Evolutionary conservation across 1,140 invertebrate genomes (phyloP).

Genomic region (Ctenoplectra terminalis): DNA sequence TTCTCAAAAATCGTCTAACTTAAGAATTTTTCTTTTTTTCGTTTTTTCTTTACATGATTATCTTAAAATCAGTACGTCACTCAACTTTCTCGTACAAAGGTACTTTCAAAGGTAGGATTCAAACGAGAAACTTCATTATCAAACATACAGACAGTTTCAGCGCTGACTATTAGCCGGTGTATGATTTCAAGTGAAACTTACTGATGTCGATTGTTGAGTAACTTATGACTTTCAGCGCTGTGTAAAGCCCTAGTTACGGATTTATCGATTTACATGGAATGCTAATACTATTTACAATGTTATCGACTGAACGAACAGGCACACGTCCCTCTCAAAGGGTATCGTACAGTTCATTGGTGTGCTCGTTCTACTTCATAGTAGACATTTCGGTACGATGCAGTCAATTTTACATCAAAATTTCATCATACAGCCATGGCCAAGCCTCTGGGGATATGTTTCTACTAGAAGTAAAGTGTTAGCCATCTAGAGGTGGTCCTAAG

Average conservation of each 20-base stretch:
- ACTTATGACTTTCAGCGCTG: conserved; percentile 22
- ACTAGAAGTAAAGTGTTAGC: conserved; percentile 85
- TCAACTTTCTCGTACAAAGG: conserved; percentile 9
- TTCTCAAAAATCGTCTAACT: conserved; percentile 9
- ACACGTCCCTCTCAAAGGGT: conserved; percentile 53
- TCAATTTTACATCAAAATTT: conserved; percentile 47
- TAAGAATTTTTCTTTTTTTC: conserved; percentile 7
- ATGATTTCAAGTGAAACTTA: not conserved
- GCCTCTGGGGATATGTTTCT: conserved; percentile 53
- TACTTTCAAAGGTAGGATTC: conserved; percentile 16
- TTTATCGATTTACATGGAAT: conserved; percentile 51
- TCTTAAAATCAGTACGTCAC: conserved; percentile 1
- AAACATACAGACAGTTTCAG: not conserved
- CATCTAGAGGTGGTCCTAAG: conserved; percentile 96
- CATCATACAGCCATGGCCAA: conserved; percentile 48
- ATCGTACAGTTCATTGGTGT: conserved; percentile 55
- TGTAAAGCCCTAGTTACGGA: conserved; percentile 35
- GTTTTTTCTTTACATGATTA: not conserved
- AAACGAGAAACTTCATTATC: conserved; percentile 10
- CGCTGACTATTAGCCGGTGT: not conserved
- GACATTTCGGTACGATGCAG: conserved; percentile 52
- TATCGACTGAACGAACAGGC: conserved; percentile 58
- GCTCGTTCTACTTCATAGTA: conserved; percentile 66
- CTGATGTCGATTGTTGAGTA: conserved; percentile 13
- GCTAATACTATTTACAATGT: conserved; percentile 65